Conservation (phyloP, 1,140 invertebrate species). For the Drosophila nannoptera region DNA sequence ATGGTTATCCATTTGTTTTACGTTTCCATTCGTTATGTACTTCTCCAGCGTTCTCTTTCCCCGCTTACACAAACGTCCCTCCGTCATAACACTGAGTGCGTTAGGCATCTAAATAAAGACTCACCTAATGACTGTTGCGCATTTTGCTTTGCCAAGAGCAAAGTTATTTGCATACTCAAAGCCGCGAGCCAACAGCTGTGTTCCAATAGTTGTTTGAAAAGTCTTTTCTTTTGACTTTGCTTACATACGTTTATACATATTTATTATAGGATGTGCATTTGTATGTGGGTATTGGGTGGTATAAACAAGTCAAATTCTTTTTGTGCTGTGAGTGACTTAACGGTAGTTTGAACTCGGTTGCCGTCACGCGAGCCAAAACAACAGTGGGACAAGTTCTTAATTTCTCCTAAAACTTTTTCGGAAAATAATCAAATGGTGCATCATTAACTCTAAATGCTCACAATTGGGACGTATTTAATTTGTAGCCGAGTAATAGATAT, state of each 20-base stretch:
- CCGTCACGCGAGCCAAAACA: conserved; percentile 26
- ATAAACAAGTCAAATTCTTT: conserved; percentile 33
- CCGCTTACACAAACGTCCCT: conserved; percentile 13
- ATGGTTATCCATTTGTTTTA: conserved; percentile 41
- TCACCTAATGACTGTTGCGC: conserved; percentile 53
- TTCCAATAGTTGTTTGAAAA: conserved; percentile 49
- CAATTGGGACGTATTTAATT: no score
- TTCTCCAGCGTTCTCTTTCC: conserved; percentile 6
- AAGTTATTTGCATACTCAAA: conserved; percentile 55
- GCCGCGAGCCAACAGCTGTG: conserved; percentile 11
- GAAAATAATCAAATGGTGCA: no score
- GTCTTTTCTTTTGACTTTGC: conserved; percentile 27
- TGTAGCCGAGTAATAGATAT: not conserved
- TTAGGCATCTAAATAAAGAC: conserved; percentile 58
- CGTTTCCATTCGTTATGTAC: conserved; percentile 22
- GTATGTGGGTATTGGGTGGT: conserved; percentile 6
- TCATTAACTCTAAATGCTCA: no score
- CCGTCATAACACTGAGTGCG: conserved; percentile 11
- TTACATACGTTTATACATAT: conserved; percentile 10
- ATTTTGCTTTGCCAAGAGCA: conserved; percentile 48
- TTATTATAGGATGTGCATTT: not conserved
- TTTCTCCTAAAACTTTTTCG: no score
- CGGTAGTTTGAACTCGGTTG: conserved; percentile 23
- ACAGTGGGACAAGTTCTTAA: conserved; percentile 20
- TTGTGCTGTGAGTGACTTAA: conserved; percentile 19